phyloP scores from a whole-genome alignment of 92 coral and sea anemone species.

The Meandrina meandrites region DNA sequence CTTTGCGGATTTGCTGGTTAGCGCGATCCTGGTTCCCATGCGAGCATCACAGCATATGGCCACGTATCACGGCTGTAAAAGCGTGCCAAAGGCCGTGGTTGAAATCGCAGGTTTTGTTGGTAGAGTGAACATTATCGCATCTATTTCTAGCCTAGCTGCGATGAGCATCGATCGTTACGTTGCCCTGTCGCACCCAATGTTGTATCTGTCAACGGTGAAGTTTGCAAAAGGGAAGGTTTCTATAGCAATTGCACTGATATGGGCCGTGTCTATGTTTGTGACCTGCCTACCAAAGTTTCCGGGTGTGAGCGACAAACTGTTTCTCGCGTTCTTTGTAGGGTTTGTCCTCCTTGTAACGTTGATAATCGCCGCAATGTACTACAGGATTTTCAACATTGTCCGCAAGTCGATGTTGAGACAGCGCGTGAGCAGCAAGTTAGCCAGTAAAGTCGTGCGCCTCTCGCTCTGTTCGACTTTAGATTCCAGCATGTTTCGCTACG shows the following conservation, averaged over 20 bases:
- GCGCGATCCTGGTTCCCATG: conserved; percentile 85
- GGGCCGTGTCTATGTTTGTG: conserved; percentile 69
- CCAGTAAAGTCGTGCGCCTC: conserved; percentile 49
- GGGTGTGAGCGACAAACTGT: conserved; percentile 79
- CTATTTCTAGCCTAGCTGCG: conserved; percentile 83
- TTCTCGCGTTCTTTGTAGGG: conserved; percentile 76
- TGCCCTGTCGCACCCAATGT: conserved; percentile 75
- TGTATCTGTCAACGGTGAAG: conserved; percentile 76
- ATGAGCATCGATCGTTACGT: conserved; percentile 85
- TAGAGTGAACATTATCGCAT: conserved; percentile 85
- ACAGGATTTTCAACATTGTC: conserved; percentile 77
- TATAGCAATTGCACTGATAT: conserved; percentile 60
- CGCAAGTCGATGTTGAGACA: conserved; percentile 45
- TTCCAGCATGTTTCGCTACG: conserved; percentile 39
- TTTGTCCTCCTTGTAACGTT: conserved; percentile 76
- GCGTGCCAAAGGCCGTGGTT: conserved; percentile 59
- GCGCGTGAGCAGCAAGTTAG: conserved; percentile 18
- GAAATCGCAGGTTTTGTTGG: conserved; percentile 88
- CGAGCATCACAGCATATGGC: conserved; percentile 85
- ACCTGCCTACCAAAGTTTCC: conserved; percentile 87
- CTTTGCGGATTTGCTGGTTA: conserved; percentile 82
- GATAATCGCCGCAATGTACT: conserved; percentile 71
- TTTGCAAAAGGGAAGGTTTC: conserved; percentile 66
- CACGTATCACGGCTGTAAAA: conserved; percentile 20
- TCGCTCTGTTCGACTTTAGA: conserved; percentile 41